Conservation (phyloP, 2,888 invertebrate species). For the Tricholauxania praeusta region DNA sequence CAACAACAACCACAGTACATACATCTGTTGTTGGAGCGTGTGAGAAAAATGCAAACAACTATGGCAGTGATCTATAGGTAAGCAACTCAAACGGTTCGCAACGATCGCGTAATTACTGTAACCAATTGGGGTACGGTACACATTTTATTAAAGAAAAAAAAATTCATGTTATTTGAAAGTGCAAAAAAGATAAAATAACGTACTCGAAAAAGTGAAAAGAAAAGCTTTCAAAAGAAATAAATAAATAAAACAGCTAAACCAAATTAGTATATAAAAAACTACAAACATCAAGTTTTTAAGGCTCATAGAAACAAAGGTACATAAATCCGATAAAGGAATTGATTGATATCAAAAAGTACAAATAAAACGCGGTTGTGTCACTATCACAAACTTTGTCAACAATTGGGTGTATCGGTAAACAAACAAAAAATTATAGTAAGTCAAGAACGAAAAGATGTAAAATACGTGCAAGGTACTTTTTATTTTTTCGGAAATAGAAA, state of each 20-base stretch:
- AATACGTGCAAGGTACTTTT: neutral
- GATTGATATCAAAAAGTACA: too few species aligned
- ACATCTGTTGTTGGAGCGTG: conserved; percentile 33
- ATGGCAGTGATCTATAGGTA: conserved; percentile 65
- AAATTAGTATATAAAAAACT: neutral
- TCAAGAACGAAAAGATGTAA: too few species aligned
- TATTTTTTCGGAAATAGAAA: neutral
- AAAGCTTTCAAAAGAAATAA: conserved; percentile 2
- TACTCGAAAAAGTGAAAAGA: neutral
- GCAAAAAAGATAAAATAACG: conserved; percentile 20
- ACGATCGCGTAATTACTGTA: conserved; percentile 4
- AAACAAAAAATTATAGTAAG: too few species aligned
- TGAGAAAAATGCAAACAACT: conserved; percentile 35
- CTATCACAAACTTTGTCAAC: too few species aligned
- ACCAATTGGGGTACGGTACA: neutral
- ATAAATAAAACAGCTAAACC: conserved; percentile 19
- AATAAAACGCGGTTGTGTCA: too few species aligned
- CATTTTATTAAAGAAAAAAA: neutral
- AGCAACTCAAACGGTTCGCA: conserved; percentile 37
- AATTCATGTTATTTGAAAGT: conserved; percentile 11
- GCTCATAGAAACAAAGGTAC: too few species aligned
- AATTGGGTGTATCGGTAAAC: too few species aligned
- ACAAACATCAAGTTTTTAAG: neutral
- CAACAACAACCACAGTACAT: conserved; percentile 40
- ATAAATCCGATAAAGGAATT: too few species aligned